Percentiles rank a stretch among this genome's conserved stretches.
phyloP scores from a whole-genome alignment of 1,140 invertebrate genomes.

The Leguminivora glycinivorella region DNA sequence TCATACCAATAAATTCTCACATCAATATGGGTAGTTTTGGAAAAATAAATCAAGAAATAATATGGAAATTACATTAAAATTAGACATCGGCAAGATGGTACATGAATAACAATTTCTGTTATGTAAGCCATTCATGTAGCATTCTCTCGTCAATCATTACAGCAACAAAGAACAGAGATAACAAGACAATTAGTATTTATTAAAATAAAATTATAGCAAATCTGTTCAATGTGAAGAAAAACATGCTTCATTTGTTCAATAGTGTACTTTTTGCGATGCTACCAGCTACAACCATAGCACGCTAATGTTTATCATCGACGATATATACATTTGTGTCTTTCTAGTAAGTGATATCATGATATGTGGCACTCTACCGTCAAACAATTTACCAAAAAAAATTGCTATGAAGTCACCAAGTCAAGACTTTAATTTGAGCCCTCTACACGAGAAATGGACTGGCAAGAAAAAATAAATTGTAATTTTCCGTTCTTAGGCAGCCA shows the following conservation, averaged over 20 bases:
- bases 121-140: conserved; percentile 11
- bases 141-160: conserved; percentile 3
- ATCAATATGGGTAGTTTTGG: conserved; percentile 14
- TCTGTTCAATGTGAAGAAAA: conserved; percentile 10
- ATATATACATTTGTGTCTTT: not conserved
- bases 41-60: conserved; percentile 23
- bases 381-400: no score
- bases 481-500: no score
- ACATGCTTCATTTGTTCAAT: conserved; percentile 4
- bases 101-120: conserved; percentile 11
- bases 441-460: no score
- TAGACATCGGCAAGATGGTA: conserved; percentile 19
- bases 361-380: no score
- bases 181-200: conserved; percentile 8
- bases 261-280: conserved; percentile 8
- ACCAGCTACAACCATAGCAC: not conserved
- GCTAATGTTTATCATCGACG: not conserved
- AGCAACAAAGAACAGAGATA: conserved; percentile 17
- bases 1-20: conserved; percentile 6
- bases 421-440: no score
- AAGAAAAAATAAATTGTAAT: no score
- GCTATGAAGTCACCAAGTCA: no score
- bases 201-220: conserved; percentile 11
- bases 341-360: not conserved
- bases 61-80: conserved; percentile 52